Conservation (phyloP, 2,888 invertebrate genomes). For the Ectropis crepuscularia region DNA sequence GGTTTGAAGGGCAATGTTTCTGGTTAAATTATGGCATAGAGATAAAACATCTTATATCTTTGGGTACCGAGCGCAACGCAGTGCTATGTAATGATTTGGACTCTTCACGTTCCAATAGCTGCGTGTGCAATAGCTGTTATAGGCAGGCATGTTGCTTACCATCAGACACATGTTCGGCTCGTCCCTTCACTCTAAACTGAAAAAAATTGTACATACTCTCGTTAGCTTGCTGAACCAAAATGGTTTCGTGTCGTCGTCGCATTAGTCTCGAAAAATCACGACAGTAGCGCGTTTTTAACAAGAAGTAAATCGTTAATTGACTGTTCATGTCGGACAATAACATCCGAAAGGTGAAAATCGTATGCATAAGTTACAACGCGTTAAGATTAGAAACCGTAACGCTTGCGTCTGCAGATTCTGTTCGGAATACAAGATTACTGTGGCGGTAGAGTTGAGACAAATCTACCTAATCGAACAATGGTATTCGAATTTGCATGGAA, state of each 20-base stretch:
- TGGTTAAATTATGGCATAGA: too few species aligned
- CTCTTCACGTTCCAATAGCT: too few species aligned
- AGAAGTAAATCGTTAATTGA: conserved; percentile 15
- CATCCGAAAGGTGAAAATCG: conserved; percentile 36
- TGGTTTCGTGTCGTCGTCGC: background rate
- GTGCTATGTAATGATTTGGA: too few species aligned
- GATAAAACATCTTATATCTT: too few species aligned
- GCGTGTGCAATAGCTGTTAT: too few species aligned
- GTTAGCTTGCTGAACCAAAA: too few species aligned
- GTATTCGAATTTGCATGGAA: background rate
- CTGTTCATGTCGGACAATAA: conserved; percentile 17
- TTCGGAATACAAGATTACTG: conserved; percentile 19
- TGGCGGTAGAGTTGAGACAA: background rate
- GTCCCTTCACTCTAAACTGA: too few species aligned
- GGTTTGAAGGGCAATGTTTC: too few species aligned
- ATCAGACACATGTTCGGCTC: too few species aligned
- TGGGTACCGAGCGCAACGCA: too few species aligned
- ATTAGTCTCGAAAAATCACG: background rate
- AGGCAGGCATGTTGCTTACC: too few species aligned
- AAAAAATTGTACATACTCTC: background rate
- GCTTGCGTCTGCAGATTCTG: conserved; percentile 24
- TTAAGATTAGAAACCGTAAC: conserved; percentile 64
- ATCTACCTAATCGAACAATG: background rate
- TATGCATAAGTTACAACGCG: conserved; percentile 43
- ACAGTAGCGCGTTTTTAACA: background rate